These are phyloP conservation scores for Neodiprion lecontei DNA, from an alignment of 1,140 invertebrate species.

Conservation along the genomic window DNA sequence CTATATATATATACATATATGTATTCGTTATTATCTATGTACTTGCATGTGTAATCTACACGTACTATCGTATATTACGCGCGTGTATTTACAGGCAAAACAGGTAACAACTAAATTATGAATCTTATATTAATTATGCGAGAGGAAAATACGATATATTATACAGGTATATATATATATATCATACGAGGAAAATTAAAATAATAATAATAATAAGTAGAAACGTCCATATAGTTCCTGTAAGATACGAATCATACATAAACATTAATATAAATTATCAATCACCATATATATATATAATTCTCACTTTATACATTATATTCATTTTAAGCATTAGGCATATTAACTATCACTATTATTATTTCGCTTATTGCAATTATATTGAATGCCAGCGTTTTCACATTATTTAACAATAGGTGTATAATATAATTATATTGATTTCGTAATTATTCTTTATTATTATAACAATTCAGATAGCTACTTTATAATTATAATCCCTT, in stretches of 20 bases:
- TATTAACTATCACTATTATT: not conserved
- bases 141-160: no score
- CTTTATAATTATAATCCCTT: not conserved
- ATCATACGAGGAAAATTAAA: no score
- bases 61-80: no score
- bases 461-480: not conserved
- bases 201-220: constrained; percentile 24
- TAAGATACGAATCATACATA: constrained; percentile 33
- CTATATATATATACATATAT: no score
- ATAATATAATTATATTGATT: constrained; percentile 28
- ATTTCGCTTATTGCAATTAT: not conserved
- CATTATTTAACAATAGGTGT: not conserved
- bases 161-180: no score
- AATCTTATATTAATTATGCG: not conserved
- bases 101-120: not conserved
- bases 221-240: constrained; percentile 44
- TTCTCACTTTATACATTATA: not conserved
- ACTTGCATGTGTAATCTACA: no score
- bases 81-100: no score
- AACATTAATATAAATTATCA: constrained; percentile 41
- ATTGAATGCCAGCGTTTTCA: no score
- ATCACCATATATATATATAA: not conserved
- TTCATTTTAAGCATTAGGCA: not conserved
- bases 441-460: not conserved
- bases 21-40: no score